Base-by-base conservation (phyloP, 1,140 invertebrate species). In the Camponotus pennsylvanicus region DNA sequence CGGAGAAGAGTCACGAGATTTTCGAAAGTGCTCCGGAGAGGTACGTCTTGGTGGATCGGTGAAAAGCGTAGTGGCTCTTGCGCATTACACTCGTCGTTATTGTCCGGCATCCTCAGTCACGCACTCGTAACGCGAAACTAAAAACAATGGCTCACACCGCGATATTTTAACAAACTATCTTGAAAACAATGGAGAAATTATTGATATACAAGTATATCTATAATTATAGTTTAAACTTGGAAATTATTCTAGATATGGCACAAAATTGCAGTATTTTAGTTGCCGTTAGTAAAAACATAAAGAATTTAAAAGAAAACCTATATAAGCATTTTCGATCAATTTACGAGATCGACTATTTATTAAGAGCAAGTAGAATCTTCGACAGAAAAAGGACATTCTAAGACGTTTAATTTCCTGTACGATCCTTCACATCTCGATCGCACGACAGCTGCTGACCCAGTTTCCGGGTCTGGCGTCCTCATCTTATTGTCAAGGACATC, bases 1-100 rank as follows among this genome's bases (percentile, higher is more conserved):
- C 69, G 63, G 75, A 40, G 63, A 91, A 83, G 73, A 91, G 80
- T 89, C 90, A 86, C 85, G 90, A 91, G 88, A 91, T 89, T 91
- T 91, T 89, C 64, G 90, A 91, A 91, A 91, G 89, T 91, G 77
- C 78, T 89, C 85, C 45, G 69, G 13, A 61, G 55, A 75, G 55
- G 75, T 75, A 75, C 27, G 55, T 40, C 55, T 83, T 32, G 4
- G 40, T 21, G 49, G 42, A 32, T 45, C 37, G 67, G 55, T 83
- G 69, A 61, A 73, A 73, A 73, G 27, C 40, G 18, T 42, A 34
- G 32, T 61, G 42, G n/a, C 18, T 61, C 55, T 61, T 21, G 40
- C 18, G 37, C 55, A 27, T 52, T 52, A 52, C 18, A 52, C 15
- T 18, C 49, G 4, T 49, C 32, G 32, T 49, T 59, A 45, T 80